Percentiles rank a stretch among this genome's conserved stretches.
Conservation (phyloP, 2,888 invertebrate genomes). For the Pediacus dermestoides region DNA sequence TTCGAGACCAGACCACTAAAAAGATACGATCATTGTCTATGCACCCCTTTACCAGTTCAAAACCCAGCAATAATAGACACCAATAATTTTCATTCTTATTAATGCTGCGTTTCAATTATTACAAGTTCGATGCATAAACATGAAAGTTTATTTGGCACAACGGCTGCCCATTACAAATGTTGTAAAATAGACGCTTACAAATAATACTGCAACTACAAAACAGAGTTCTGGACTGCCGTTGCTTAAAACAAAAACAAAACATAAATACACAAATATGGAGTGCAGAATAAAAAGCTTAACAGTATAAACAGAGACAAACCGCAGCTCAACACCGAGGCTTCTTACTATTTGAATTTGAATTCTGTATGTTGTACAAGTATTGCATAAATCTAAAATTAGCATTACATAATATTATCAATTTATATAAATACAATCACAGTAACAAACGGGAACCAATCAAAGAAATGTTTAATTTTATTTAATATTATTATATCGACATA, state of each 20-base stretch:
- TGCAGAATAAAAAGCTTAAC: conserved; percentile 34
- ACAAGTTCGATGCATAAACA: conserved; percentile 18
- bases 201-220: conserved; percentile 21
- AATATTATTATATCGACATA: conserved; percentile 13
- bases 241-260: conserved; percentile 15
- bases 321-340: conserved; percentile 8
- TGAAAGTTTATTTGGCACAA: conserved; percentile 16
- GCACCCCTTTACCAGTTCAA: too few relatives aligned
- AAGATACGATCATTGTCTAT: conserved; percentile 30
- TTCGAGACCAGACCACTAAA: conserved; percentile 31
- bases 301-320: conserved; percentile 35
- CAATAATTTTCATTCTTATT: neutral
- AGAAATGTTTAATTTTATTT: conserved; percentile 26
- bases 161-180: conserved; percentile 16
- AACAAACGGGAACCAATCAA: conserved; percentile 45
- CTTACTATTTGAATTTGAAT: neutral
- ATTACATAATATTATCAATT: conserved; percentile 39
- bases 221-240: conserved; percentile 19
- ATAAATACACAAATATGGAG: conserved; percentile 21
- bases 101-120: conserved; percentile 10
- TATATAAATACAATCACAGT: conserved; percentile 49
- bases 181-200: conserved; percentile 12
- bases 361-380: conserved; percentile 6
- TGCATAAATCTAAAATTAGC: conserved; percentile 29
- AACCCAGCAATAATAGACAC: conserved; percentile 12